Percentiles rank a stretch among this genome's conserved stretches.
Conservation (phyloP, 2,888 invertebrate genomes). For the Tortrix viridana region DNA sequence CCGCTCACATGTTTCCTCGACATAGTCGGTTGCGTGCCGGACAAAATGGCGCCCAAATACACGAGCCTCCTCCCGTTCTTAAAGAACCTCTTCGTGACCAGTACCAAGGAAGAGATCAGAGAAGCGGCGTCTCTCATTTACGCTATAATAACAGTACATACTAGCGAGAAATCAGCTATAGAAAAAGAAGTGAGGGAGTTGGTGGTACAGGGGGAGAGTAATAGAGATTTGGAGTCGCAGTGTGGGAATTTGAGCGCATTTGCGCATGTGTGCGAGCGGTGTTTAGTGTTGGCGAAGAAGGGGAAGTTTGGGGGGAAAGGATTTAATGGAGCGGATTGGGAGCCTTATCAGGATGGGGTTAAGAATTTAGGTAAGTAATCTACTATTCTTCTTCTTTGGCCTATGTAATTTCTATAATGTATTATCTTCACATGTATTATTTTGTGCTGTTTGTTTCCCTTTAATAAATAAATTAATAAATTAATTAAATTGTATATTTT, state of each 20-base stretch:
- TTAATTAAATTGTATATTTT: too few relatives aligned
- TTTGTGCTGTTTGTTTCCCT: too few relatives aligned
- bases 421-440: too few relatives aligned
- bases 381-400: too few relatives aligned
- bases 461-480: too few relatives aligned
- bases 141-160: slow-evolving; percentile 87
- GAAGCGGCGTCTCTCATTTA: slow-evolving; percentile 90
- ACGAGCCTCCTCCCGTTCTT: slow-evolving; percentile 87
- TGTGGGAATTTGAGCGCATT: slow-evolving; percentile 91
- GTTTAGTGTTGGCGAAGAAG: slow-evolving; percentile 79
- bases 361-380: slow-evolving; percentile 83
- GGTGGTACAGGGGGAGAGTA: slow-evolving; percentile 75
- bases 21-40: slow-evolving; percentile 92
- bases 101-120: slow-evolving; percentile 90
- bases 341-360: slow-evolving; percentile 84
- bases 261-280: slow-evolving; percentile 88
- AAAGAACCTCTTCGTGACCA: slow-evolving; percentile 85
- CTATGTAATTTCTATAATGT: too few relatives aligned
- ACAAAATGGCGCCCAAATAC: slow-evolving; percentile 86
- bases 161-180: slow-evolving; percentile 77
- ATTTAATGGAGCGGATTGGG: slow-evolving; percentile 80
- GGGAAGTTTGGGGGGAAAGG: slow-evolving; percentile 74
- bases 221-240: slow-evolving; percentile 88
- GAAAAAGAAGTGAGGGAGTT: slow-evolving; percentile 82
- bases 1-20: slow-evolving; percentile 91